Percentiles rank a stretch among this genome's conserved stretches.
Evolutionary conservation across 2,888 invertebrate genomes (phyloP).

Genomic region (Holacanthella duospinosa): DNA sequence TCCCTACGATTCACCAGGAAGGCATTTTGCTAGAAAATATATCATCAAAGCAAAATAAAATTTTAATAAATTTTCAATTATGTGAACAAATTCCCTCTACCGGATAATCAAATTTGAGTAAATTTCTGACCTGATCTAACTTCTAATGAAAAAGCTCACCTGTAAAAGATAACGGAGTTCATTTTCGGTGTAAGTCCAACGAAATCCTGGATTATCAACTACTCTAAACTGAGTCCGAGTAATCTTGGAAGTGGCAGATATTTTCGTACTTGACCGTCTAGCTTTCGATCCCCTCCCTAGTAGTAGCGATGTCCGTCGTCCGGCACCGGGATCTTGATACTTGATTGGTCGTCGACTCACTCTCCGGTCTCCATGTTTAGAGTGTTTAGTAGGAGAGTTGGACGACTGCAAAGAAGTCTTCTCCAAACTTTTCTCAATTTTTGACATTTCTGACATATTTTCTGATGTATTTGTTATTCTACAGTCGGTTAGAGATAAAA

Average conservation of each 20-base stretch:
- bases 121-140: too few species aligned
- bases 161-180: background rate
- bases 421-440: too few species aligned
- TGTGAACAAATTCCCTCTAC: background rate
- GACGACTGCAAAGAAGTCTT: background rate
- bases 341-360: background rate
- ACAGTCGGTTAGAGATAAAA: too few species aligned
- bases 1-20: background rate
- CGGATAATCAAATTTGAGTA: background rate
- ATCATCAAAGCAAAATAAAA: too few species aligned
- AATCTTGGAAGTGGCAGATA: background rate
- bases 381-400: background rate
- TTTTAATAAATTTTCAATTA: background rate
- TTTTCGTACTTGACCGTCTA: background rate
- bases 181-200: background rate
- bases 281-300: too few species aligned
- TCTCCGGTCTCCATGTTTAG: background rate
- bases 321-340: background rate
- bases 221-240: background rate
- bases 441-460: too few species aligned
- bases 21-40: background rate
- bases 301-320: background rate
- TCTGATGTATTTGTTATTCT: too few species aligned
- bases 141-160: too few species aligned
- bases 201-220: background rate